These are phyloP conservation scores for Bos indicus DNA, from an alignment of 2,113 vertebrate genomes.

Conservation along the genomic window DNA sequence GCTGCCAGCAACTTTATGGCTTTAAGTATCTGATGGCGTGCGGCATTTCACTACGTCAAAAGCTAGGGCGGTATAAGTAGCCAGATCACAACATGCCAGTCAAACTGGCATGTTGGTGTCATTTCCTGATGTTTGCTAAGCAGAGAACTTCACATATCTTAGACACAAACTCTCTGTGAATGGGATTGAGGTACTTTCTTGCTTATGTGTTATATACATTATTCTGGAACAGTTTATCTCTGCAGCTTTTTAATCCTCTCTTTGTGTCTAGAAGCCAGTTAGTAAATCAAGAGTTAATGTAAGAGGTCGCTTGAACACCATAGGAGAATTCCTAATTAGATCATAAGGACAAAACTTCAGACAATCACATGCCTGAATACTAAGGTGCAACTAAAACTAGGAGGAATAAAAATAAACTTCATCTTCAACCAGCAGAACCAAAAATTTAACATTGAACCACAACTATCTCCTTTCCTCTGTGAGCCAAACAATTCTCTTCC, in stretches of 20 bases:
- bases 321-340: not conserved
- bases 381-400: not conserved
- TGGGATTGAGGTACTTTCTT: not conserved
- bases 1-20: conserved; percentile 60
- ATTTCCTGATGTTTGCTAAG: not conserved
- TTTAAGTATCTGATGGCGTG: conserved; percentile 64
- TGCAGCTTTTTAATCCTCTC: conserved; percentile 17
- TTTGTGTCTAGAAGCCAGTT: not conserved
- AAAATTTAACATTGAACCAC: conserved; percentile 13
- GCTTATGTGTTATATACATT: not conserved
- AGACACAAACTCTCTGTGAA: not conserved
- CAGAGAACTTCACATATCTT: conserved; percentile 48
- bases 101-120: not conserved
- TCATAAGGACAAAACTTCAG: not conserved
- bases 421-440: not conserved
- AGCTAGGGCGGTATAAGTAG: conserved; percentile 37
- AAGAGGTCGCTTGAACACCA: not conserved
- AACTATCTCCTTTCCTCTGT: not conserved
- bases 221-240: not conserved
- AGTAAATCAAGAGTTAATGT: conserved; percentile 28
- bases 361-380: not conserved
- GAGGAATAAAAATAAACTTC: not conserved
- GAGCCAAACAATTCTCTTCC: conserved; percentile 13
- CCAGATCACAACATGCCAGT: conserved; percentile 60
- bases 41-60: conserved; percentile 48